Conservation (phyloP, 2,113 vertebrate genomes). For the Stigmatopora argus region DNA sequence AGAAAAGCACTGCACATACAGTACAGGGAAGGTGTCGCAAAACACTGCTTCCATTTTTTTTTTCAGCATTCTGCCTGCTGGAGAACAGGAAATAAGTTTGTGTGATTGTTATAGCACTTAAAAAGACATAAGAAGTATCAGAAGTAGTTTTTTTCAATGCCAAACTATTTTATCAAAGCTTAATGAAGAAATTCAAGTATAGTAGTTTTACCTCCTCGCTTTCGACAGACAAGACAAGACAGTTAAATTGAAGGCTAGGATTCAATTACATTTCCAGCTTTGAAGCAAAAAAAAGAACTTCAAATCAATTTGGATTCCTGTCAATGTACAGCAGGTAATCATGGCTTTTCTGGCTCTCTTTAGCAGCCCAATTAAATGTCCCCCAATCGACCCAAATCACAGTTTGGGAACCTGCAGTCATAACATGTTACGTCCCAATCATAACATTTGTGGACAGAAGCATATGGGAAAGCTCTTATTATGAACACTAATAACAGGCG, state of each 20-base stretch:
- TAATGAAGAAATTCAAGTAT: not conserved
- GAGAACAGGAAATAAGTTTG: not conserved
- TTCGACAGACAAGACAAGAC: conserved; percentile 3
- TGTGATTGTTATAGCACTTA: not conserved
- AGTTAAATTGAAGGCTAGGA: not conserved
- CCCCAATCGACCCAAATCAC: conserved; percentile 51
- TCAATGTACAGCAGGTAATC: conserved; percentile 25
- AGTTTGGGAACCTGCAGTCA: conserved; percentile 60
- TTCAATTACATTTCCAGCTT: conserved; percentile 23
- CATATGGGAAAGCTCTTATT: conserved; percentile 63
- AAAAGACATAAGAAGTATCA: not conserved
- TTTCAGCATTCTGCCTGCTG: not conserved
- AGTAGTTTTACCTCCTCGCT: not conserved
- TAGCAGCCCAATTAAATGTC: conserved; percentile 27
- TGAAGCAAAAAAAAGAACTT: conserved; percentile 34
- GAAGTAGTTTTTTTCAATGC: not conserved
- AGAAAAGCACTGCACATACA: not conserved
- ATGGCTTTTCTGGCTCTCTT: conserved; percentile 14
- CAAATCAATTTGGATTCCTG: conserved; percentile 35
- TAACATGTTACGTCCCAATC: conserved; percentile 63
- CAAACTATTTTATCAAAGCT: not conserved
- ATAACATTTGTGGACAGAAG: conserved; percentile 61
- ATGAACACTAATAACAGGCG: conserved; percentile 54
- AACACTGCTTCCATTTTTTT: not conserved
- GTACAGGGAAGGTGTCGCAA: not conserved